phyloP scores from a whole-genome alignment of 2,797 vertebrate genomes.

The Phyllotis vaccarum region DNA sequence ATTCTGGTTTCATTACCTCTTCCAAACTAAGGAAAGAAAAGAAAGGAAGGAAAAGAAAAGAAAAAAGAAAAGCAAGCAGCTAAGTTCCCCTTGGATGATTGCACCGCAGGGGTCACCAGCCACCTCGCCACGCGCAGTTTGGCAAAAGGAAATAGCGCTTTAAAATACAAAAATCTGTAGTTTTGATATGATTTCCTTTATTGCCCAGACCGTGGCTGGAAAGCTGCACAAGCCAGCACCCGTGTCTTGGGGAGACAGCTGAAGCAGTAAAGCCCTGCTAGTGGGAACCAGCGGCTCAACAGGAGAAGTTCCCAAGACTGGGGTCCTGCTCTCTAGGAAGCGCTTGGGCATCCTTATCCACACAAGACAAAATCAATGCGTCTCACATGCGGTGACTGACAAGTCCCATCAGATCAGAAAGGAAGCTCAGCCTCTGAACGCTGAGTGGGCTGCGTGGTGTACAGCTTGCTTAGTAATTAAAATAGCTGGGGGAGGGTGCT shows the following conservation, averaged over 20 bases:
- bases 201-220: constrained; percentile 74
- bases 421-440: background rate
- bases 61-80: constrained; percentile 18
- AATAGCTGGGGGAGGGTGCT: background rate
- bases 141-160: constrained; percentile 80
- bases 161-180: constrained; percentile 74
- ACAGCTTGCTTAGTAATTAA: constrained; percentile 17
- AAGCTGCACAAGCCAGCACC: constrained; percentile 75
- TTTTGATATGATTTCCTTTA: constrained; percentile 85
- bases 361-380: constrained; percentile 42
- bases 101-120: constrained; percentile 77
- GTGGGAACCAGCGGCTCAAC: constrained; percentile 53
- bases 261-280: constrained; percentile 6
- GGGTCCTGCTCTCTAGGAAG: constrained; percentile 62
- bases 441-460: background rate
- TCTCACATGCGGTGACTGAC: constrained; percentile 31
- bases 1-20: constrained; percentile 26
- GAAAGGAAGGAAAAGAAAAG: no score
- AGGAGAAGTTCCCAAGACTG: constrained; percentile 81
- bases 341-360: constrained; percentile 28
- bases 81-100: constrained; percentile 75
- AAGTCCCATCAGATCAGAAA: constrained; percentile 40
- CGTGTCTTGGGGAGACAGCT: constrained; percentile 45
- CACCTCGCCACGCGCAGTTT: constrained; percentile 74
- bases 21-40: constrained; percentile 29